Conservation (phyloP, 2,888 invertebrate species). For the Cryptus viduatorius region DNA sequence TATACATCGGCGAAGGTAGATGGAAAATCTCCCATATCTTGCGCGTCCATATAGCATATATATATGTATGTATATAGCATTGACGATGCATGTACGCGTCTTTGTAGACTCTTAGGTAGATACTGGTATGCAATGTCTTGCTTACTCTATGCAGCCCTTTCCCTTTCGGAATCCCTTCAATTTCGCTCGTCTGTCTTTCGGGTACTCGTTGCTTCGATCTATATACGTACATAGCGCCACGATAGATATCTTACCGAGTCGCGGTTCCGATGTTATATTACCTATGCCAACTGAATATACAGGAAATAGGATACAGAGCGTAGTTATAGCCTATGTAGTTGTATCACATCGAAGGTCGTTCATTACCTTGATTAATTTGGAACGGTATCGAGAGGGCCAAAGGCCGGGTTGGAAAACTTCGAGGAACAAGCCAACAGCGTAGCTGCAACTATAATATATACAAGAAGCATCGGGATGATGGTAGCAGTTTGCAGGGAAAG, state of each 20-base stretch:
- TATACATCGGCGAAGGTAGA: no score
- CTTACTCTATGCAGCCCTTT: constrained; percentile 24
- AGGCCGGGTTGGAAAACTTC: constrained; percentile 37
- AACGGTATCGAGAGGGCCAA: constrained; percentile 52
- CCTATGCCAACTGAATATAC: constrained; percentile 61
- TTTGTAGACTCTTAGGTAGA: background rate
- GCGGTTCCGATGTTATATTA: constrained; percentile 61
- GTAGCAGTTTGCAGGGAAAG: no score
- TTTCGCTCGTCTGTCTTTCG: constrained; percentile 57
- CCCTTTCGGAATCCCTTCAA: constrained; percentile 48
- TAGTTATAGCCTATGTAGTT: constrained; percentile 9
- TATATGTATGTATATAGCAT: background rate
- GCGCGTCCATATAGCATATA: no score
- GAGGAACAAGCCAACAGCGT: constrained; percentile 10
- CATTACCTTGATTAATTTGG: constrained; percentile 62
- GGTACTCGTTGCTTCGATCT: constrained; percentile 35
- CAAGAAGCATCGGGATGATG: background rate
- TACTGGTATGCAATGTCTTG: constrained; percentile 31
- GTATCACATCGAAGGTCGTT: constrained; percentile 52
- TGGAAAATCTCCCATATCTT: no score
- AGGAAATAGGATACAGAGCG: constrained; percentile 37
- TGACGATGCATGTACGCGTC: constrained; percentile 13
- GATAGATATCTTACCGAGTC: constrained; percentile 43
- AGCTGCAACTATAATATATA: background rate
- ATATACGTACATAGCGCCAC: background rate